Conservation (phyloP, 2,113 vertebrate genomes). For the Podarcis cretensis region DNA sequence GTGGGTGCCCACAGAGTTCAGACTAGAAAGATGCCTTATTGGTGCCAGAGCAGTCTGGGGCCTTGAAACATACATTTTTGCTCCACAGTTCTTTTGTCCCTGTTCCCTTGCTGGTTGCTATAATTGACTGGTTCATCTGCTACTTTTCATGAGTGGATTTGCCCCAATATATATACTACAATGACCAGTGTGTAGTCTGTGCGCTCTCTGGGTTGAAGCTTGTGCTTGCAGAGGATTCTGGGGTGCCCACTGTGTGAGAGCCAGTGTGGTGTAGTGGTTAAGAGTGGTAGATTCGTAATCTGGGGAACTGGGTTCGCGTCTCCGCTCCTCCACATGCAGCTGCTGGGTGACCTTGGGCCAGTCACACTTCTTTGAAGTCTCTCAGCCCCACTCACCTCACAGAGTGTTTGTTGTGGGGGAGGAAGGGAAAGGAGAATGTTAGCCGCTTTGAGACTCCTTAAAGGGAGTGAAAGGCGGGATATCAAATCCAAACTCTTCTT, state of each 20-base stretch:
- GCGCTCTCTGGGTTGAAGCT: slow-evolving; percentile 15
- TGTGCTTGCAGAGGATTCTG: neutral
- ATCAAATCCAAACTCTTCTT: too few species aligned
- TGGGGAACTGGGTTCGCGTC: too few species aligned
- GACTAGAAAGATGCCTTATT: slow-evolving; percentile 22
- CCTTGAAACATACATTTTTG: slow-evolving; percentile 20
- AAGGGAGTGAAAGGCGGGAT: too few species aligned
- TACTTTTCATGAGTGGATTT: neutral
- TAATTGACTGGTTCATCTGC: neutral
- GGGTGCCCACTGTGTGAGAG: neutral
- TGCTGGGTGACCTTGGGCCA: too few species aligned
- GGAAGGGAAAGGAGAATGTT: too few species aligned
- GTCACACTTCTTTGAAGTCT: too few species aligned
- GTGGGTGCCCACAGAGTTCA: slow-evolving; percentile 20
- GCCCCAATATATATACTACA: neutral
- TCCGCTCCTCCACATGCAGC: too few species aligned
- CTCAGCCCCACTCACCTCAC: too few species aligned
- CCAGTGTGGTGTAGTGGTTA: too few species aligned
- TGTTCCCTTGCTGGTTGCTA: neutral
- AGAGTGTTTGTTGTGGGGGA: too few species aligned
- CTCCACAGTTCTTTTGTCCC: neutral
- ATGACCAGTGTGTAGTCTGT: neutral
- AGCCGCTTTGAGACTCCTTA: too few species aligned
- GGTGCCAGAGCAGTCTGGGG: slow-evolving; percentile 29
- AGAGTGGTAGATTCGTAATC: too few species aligned